Evolutionary conservation across 37 sponge, comb jelly and placozoan species (phyloP).

Genomic region (Cladorhizidae sp.): DNA sequence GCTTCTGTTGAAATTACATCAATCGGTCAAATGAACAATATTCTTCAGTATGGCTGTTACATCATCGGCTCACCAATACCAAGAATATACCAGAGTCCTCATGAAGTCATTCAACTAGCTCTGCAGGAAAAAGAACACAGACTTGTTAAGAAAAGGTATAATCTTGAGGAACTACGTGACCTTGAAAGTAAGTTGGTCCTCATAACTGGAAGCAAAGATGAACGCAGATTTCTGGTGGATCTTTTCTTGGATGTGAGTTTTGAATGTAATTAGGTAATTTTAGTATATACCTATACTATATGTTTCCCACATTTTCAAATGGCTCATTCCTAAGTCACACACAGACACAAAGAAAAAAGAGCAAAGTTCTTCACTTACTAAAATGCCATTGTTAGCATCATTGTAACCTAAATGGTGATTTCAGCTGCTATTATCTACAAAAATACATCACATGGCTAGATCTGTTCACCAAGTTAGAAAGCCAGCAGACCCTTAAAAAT

Average conservation of each 20-base stretch:
- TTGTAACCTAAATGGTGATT: too few relatives aligned
- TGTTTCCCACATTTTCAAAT: too few relatives aligned
- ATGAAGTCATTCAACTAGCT: constrained; percentile 40
- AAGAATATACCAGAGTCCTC: constrained; percentile 10
- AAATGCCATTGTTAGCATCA: too few relatives aligned
- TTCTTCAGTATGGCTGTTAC: constrained; percentile 58
- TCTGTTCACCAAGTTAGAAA: too few relatives aligned
- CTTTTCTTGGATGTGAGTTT: constrained; percentile 60
- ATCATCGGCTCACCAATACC: constrained; percentile 6
- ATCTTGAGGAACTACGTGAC: constrained; percentile 72
- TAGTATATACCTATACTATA: too few relatives aligned
- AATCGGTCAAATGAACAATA: constrained; percentile 69
- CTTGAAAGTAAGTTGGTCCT: constrained; percentile 83
- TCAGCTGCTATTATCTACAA: too few relatives aligned
- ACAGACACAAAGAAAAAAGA: too few relatives aligned
- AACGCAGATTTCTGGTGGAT: constrained; percentile 52
- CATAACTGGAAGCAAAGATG: constrained; percentile 71
- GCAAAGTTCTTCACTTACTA: too few relatives aligned
- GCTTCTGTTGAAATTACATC: constrained; percentile 68
- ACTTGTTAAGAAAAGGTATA: constrained; percentile 37
- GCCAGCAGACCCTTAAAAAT: too few relatives aligned
- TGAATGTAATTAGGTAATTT: too few relatives aligned
- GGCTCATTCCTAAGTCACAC: too few relatives aligned
- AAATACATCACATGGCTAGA: too few relatives aligned
- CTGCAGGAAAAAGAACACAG: constrained; percentile 12